phyloP scores from a whole-genome alignment of 2,888 invertebrate species.

The Epistrophe grossulariae region DNA sequence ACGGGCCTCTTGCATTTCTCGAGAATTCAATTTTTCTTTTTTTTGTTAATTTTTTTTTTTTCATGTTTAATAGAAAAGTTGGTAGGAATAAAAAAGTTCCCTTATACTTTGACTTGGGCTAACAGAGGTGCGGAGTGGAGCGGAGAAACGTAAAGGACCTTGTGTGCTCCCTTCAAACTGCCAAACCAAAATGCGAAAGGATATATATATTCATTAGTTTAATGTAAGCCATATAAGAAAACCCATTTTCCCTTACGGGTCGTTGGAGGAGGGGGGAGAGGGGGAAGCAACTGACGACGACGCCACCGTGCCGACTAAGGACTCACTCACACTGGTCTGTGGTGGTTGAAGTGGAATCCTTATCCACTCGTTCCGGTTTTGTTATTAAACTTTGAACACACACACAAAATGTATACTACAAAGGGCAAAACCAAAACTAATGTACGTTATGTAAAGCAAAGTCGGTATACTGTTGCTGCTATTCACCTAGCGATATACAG shows the following conservation, averaged over 20 bases:
- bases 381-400: constrained; percentile 70
- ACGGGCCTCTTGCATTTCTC: constrained; percentile 48
- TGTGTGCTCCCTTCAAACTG: constrained; percentile 57
- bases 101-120: constrained; percentile 29
- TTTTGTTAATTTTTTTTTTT: constrained; percentile 20
- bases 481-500: constrained; percentile 26
- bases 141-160: constrained; percentile 26
- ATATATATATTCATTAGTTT: constrained; percentile 76
- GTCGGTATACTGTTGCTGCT: constrained; percentile 19
- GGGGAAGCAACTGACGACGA: not conserved
- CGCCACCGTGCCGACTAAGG: constrained; percentile 16
- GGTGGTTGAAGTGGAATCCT: constrained; percentile 65
- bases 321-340: constrained; percentile 11
- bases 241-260: constrained; percentile 42
- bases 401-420: constrained; percentile 16
- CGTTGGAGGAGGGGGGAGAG: no score
- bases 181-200: constrained; percentile 68
- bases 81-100: constrained; percentile 28
- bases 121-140: not conserved
- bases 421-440: constrained; percentile 62
- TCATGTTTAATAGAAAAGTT: constrained; percentile 54
- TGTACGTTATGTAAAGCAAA: constrained; percentile 34
- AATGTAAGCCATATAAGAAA: constrained; percentile 73
- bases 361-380: constrained; percentile 68
- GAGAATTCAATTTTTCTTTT: constrained; percentile 51